Conservation (phyloP, 2,888 invertebrate species). For the Halictus ligatus region DNA sequence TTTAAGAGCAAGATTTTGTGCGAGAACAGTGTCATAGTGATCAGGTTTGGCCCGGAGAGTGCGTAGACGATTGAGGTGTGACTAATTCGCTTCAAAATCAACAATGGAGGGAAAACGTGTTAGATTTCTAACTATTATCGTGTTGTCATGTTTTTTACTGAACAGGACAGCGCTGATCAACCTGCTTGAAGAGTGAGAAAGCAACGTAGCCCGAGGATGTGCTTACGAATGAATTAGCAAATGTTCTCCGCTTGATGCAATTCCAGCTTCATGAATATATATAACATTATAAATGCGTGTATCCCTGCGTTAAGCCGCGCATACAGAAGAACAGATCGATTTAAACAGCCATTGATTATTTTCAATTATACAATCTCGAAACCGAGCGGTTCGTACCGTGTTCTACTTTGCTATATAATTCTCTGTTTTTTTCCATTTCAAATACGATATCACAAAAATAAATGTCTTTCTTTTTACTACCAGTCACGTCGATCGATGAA, state of each 20-base stretch:
- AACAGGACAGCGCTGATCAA: neutral
- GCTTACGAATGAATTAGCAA: conserved; percentile 9
- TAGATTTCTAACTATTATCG: conserved; percentile 10
- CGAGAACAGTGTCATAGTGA: neutral
- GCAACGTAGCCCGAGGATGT: conserved; percentile 2
- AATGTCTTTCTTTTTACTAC: neutral
- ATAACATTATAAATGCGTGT: neutral
- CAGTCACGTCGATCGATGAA: neutral
- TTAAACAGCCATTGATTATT: neutral
- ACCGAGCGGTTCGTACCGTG: neutral
- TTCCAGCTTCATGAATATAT: conserved; percentile 13
- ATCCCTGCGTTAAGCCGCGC: neutral
- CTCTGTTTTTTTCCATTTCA: neutral
- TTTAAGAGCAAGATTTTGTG: neutral
- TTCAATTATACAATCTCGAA: neutral
- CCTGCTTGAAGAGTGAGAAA: conserved; percentile 4
- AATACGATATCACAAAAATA: neutral
- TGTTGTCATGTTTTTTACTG: neutral
- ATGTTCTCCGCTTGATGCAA: neutral
- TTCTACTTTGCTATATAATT: neutral
- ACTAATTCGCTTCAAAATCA: neutral
- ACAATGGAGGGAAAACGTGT: neutral
- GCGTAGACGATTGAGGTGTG: neutral
- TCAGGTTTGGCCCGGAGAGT: too few species aligned
- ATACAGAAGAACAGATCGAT: neutral